These are phyloP conservation scores for Coelopa frigida DNA, from an alignment of 1,140 invertebrate species.

Conservation along the genomic window DNA sequence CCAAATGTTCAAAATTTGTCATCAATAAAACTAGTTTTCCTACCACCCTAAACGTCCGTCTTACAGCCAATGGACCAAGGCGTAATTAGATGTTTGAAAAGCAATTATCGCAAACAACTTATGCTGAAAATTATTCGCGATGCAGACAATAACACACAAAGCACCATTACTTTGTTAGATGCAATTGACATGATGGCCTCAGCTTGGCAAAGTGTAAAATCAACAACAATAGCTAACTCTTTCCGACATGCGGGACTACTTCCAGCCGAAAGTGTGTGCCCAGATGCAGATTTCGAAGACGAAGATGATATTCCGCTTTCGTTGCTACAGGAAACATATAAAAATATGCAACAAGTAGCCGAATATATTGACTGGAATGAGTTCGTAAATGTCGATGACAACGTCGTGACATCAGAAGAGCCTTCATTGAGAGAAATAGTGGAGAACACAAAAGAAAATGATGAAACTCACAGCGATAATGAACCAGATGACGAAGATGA, in stretches of 20 bases:
- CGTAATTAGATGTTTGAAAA: background rate
- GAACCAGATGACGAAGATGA: too few relatives aligned
- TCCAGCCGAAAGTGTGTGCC: too few relatives aligned
- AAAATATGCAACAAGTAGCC: too few relatives aligned
- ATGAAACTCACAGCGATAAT: too few relatives aligned
- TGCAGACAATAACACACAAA: background rate
- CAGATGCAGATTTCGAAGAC: too few relatives aligned
- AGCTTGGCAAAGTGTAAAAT: background rate
- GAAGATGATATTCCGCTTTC: too few relatives aligned
- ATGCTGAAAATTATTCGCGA: background rate
- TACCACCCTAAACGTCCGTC: background rate
- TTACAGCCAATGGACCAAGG: background rate
- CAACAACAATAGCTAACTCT: background rate
- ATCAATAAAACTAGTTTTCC: background rate
- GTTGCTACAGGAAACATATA: too few relatives aligned
- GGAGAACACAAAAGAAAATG: too few relatives aligned
- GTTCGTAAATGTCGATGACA: too few relatives aligned
- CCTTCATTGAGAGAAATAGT: too few relatives aligned
- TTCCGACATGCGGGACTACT: background rate
- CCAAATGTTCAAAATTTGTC: background rate
- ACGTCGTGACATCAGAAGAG: too few relatives aligned
- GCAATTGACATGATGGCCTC: background rate
- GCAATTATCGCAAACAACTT: background rate
- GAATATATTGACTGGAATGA: too few relatives aligned
- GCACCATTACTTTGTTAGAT: background rate